Base-by-base conservation (phyloP, 2,888 invertebrate genomes). In the Chelonus formosanus region DNA sequence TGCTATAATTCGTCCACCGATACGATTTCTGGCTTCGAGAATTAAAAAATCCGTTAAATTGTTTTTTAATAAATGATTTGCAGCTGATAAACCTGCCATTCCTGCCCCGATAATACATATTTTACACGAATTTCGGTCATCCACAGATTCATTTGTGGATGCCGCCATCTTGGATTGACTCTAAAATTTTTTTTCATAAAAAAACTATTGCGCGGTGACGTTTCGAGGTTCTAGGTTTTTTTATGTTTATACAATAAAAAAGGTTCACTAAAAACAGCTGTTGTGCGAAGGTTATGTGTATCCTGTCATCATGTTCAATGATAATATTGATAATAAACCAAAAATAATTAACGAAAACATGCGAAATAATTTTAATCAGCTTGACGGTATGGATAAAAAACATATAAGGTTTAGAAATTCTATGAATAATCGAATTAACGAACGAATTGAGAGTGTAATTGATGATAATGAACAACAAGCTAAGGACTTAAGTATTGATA, bases 91-190 rank as follows among this genome's bases (percentile, higher is more conserved):
- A 53, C 95, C 95, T 70, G 95, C 93, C 86, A 93, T 91, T 70
- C 95, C 95, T 74, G 90, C 94, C 56, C 95, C 95, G 76, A 95
- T 89, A 78, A 94, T 94, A 75, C 94, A 85, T 73, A 94, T 89
- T 87, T 92, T 92, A 77, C 88, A 90, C 66, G 78, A 81, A 76
- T 80, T 82, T 71, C 76, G 80, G 67, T 76, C 76, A 76, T 81
- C 79, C 69, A 74, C 76, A 65, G 78, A 76, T 63, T 80, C 78
- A 64, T 76, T 77, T 70, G 81, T 80, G 77, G 85, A 79, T 72
- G 80, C 79, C 81, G 83, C 82, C 83, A 83, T 83, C 75, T 81
- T 81, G 40, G 40, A 40, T 40, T 40, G 40, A 40, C 1, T 5
- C 40, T 5, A 3, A 40, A 20, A 20, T 20, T 20, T 20, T 20